Base-by-base conservation (phyloP, 1,140 invertebrate genomes). In the Plutomurus gul region DNA sequence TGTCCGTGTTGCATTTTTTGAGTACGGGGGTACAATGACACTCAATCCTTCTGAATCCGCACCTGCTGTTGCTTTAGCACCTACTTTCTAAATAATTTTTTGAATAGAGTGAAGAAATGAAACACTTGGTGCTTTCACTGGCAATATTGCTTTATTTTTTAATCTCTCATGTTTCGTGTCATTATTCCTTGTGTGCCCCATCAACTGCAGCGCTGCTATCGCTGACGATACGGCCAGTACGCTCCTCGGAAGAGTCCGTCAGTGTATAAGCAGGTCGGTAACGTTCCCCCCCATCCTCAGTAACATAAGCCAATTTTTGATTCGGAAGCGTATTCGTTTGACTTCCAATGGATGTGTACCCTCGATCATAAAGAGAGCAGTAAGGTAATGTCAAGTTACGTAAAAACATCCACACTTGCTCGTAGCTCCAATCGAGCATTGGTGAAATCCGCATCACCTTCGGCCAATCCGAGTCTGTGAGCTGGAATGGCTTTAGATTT, bases 401-500 rank as follows among this genome's bases (percentile, higher is more conserved):
- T 7, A 98, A 88, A 85, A 96, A 98, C 76, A 90, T 89, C 96
- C 97, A 99, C 70, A 99, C 90, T 84, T 97, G 91, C 47, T 89
- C 89, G 85, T 97, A 98, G 8, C 89, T 90, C 96, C 96, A 99
- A 82, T 97, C 90, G 6, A 98, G 87, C 27, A 99, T 87, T 0
- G 96, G 96, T 86, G 91, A 95, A 8, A 98, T 90, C 27, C 96
- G 88, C 89, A 97, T 92, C 75, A 97, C 88, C 84, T 91, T 88
- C 4, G 96, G 96, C 96, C 96, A 99, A 60, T 88, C 91, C 2
- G 88, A 78, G 88, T 98, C 96, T 13, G 96, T 96, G 88, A 94
- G 93, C 88, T 91, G 90, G 88, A 95, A 92, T 78, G 88, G 85
- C 27, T 90, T 85, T 20, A 95, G 85, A 81, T 91, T 86, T 65